Evolutionary conservation across 2,888 invertebrate species (phyloP).

Genomic region (Augochlorella aurata): DNA sequence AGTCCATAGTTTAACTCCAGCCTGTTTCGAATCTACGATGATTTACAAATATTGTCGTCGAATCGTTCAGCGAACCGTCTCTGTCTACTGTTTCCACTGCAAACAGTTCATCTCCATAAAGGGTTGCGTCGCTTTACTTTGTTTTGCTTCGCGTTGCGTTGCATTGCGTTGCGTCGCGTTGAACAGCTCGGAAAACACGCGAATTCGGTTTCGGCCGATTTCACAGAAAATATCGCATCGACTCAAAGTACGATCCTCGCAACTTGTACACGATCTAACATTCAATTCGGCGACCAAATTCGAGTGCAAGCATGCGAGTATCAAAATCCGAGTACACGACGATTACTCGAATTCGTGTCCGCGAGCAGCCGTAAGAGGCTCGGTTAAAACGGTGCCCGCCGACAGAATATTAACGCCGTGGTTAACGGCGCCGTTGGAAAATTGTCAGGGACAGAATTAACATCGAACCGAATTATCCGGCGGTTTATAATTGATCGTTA

Average conservation of each 20-base stretch:
- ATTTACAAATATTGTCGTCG: slow-evolving; percentile 37
- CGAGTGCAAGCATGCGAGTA: too few species aligned
- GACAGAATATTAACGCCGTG: not conserved
- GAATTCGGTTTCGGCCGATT: not conserved
- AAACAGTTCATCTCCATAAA: slow-evolving; percentile 19
- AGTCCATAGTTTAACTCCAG: slow-evolving; percentile 16
- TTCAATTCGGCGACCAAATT: too few species aligned
- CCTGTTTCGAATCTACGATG: slow-evolving; percentile 10
- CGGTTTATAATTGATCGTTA: slow-evolving; percentile 9
- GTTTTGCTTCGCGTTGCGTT: not conserved
- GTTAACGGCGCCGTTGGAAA: not conserved
- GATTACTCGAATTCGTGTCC: not conserved
- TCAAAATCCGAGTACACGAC: too few species aligned
- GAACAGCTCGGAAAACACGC: not conserved
- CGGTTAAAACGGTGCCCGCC: not conserved
- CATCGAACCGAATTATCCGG: not conserved
- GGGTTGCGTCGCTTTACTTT: not conserved
- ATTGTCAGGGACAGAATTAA: not conserved
- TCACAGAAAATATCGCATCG: not conserved
- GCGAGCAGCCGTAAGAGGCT: not conserved
- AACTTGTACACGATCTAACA: too few species aligned
- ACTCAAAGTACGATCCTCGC: not conserved
- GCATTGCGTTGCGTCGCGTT: not conserved
- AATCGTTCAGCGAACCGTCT: slow-evolving; percentile 13
- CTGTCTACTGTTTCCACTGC: not conserved